Percentiles rank a stretch among this genome's conserved stretches.
These are phyloP conservation scores for Prorops nasuta DNA, from an alignment of 1,140 invertebrate genomes.

Conservation along the genomic window DNA sequence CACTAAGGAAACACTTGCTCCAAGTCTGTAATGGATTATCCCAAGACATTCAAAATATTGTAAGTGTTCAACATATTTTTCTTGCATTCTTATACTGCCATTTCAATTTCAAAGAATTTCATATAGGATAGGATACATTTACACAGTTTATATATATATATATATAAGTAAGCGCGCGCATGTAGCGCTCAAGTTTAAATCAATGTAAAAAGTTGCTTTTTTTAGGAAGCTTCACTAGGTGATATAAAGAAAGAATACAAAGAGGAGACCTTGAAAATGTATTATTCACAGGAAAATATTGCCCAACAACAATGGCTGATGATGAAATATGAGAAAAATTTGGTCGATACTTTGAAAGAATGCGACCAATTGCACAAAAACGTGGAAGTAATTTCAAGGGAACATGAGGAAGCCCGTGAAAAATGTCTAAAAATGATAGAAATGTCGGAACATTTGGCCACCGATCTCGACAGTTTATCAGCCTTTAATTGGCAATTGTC, in stretches of 20 bases:
- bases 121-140: too few species aligned
- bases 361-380: too few species aligned
- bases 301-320: slow-evolving; percentile 54
- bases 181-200: too few species aligned
- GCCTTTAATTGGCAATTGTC: slow-evolving; percentile 51
- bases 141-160: too few species aligned
- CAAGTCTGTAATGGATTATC: slow-evolving; percentile 58
- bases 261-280: slow-evolving; percentile 49
- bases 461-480: slow-evolving; percentile 50
- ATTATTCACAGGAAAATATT: slow-evolving; percentile 57
- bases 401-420: slow-evolving; percentile 41
- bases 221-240: slow-evolving; percentile 47
- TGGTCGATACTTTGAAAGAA: too few species aligned
- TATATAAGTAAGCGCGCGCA: too few species aligned
- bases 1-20: slow-evolving; percentile 60
- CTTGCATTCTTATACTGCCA: too few species aligned
- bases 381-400: too few species aligned
- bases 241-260: slow-evolving; percentile 49
- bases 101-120: too few species aligned
- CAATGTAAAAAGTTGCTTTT: slow-evolving; percentile 8
- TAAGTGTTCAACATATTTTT: slow-evolving; percentile 32
- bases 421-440: too few species aligned
- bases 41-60: slow-evolving; percentile 62
- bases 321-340: slow-evolving; percentile 52
- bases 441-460: slow-evolving; percentile 42